Evolutionary conservation across 2,113 vertebrate genomes (phyloP), one percentile per base, ranked within the genome.

Genomic region (Tupaia chinensis): DNA sequence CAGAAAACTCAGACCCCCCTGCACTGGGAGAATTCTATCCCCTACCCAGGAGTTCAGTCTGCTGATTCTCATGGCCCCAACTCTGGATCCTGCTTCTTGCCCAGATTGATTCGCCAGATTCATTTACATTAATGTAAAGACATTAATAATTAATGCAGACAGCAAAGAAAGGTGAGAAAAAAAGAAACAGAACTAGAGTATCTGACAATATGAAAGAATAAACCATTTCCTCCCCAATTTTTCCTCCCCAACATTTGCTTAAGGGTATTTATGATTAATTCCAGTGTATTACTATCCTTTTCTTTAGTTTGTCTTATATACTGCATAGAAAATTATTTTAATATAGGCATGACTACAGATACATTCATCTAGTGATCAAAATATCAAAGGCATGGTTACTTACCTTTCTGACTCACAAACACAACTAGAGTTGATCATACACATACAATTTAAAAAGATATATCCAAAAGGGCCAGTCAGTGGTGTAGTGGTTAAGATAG

Each of bases 291-390:
- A 44, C 11, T 13, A 7, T 74, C 5, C 60, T 88, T 14, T 85
- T 72, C 29, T 63, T 44, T 81, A 82, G 20, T 58, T 77, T 69
- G 4, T 56, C 66, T 77, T 86, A 32, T 10, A 23, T 73, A 80
- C 12, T 93, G 17, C 60, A 81, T 5, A 95, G 70, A 89, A 95
- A 94, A 94, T 34, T 17, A 20, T 94, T 96, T 93, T 97, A 95
- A 94, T 94, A 29, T 66, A 70, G 17, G 63, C 61, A 88, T 87
- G 16, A 83, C 56, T 87, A 85, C 2, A 96, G 56, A 94, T 53
- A 93, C 3, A 83, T 53, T 94, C 9, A 60, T 12, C 77, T 81
- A 61, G 91, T 85, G 54, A 93, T 84, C 74, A 97, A 89, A 91
- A 60, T 29, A 87, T 78, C 25, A 96, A 91, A 86, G 63, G 72